Percentiles rank a stretch among this genome's conserved stretches.
These are phyloP conservation scores for Tragulus kanchil DNA, from an alignment of 2,113 vertebrate species.

Conservation along the genomic window DNA sequence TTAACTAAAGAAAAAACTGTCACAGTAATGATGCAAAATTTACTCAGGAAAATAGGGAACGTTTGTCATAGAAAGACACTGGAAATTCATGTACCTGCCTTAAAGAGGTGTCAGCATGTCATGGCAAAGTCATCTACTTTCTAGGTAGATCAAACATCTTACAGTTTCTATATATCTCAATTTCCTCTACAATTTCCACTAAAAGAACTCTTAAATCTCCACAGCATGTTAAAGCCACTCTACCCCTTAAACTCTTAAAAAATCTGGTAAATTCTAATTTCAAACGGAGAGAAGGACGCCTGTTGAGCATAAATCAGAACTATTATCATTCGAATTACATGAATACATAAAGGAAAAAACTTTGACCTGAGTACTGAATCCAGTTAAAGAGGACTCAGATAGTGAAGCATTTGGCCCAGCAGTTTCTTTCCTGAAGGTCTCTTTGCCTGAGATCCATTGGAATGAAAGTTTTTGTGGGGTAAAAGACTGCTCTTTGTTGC, in stretches of 20 bases:
- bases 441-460: neutral
- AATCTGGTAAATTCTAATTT: neutral
- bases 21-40: conserved; percentile 12
- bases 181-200: neutral
- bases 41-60: neutral
- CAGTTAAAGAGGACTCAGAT: neutral
- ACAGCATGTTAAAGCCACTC: neutral
- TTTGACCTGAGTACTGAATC: neutral
- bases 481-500: neutral
- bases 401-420: neutral
- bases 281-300: neutral
- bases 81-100: neutral
- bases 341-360: neutral
- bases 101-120: neutral
- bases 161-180: neutral
- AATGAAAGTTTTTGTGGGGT: neutral
- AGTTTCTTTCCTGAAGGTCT: neutral
- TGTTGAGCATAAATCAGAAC: neutral
- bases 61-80: neutral
- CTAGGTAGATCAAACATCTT: neutral
- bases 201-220: neutral
- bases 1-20: conserved; percentile 35
- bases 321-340: neutral
- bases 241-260: neutral
- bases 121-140: neutral